Conservation (phyloP, 37 sponge, comb jelly and placozoan genomes). For the Aphrocallistes beatrix region DNA sequence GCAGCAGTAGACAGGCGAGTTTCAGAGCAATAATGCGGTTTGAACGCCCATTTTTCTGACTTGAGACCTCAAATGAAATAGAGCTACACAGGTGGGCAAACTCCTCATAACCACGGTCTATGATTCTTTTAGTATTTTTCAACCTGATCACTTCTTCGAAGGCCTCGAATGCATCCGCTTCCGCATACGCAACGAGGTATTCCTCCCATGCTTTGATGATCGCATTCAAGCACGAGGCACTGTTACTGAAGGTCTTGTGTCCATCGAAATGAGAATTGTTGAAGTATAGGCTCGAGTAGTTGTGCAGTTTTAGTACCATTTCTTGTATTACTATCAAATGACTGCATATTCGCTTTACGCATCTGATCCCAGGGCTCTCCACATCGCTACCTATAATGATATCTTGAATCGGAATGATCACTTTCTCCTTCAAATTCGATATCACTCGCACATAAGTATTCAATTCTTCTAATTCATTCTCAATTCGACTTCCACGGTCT, state of each 20-base stretch:
- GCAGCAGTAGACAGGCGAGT: neutral
- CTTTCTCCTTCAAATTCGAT: neutral
- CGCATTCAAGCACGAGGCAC: neutral
- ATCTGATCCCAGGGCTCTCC: neutral
- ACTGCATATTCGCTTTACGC: neutral
- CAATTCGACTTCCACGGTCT: neutral
- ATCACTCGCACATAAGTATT: neutral
- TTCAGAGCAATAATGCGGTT: neutral
- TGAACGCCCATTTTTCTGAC: neutral
- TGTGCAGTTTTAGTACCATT: neutral
- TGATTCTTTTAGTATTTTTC: neutral
- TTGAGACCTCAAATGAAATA: neutral
- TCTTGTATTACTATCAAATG: neutral
- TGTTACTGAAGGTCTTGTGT: neutral
- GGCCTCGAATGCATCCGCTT: neutral
- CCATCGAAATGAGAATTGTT: neutral
- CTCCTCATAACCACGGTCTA: neutral
- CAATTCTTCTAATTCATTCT: neutral
- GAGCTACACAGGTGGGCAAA: neutral
- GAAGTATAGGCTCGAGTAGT: neutral
- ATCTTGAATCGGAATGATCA: neutral
- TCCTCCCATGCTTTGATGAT: constrained; percentile 5
- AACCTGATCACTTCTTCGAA: neutral
- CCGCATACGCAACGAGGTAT: constrained; percentile 11
- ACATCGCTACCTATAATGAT: neutral